These are phyloP conservation scores for Hippotragus niger DNA, from an alignment of 2,113 vertebrate species.

Conservation along the genomic window DNA sequence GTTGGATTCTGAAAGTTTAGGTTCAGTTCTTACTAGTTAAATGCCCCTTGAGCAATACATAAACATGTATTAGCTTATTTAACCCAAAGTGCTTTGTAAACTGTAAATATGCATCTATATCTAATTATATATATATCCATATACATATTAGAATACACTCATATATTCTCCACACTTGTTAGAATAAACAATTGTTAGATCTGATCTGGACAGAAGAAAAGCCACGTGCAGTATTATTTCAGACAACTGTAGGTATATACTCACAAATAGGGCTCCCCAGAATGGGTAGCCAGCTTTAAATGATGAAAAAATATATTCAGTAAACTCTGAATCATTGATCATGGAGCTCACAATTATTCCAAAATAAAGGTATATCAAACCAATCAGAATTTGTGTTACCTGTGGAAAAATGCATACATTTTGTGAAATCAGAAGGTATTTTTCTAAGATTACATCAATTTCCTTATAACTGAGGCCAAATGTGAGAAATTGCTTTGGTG, in stretches of 20 bases:
- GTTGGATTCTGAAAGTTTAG: background rate
- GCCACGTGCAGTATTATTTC: background rate
- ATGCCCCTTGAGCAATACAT: background rate
- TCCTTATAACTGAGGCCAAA: background rate
- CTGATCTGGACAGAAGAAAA: background rate
- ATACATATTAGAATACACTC: background rate
- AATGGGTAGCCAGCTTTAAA: slow-evolving; percentile 57
- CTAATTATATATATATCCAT: no score
- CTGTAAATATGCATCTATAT: background rate
- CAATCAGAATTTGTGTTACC: slow-evolving; percentile 64
- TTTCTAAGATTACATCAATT: background rate
- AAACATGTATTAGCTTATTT: background rate
- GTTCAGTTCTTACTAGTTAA: background rate
- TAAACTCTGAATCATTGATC: background rate
- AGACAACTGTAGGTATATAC: background rate
- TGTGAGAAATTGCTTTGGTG: background rate
- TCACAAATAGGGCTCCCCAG: slow-evolving; percentile 68
- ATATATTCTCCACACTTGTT: background rate
- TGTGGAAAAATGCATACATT: slow-evolving; percentile 28
- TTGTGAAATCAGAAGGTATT: background rate
- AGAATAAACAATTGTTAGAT: background rate
- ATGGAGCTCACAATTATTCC: slow-evolving; percentile 9
- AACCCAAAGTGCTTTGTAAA: background rate
- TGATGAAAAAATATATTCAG: background rate
- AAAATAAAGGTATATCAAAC: slow-evolving; percentile 47